Base-by-base conservation (phyloP, 2,888 invertebrate genomes). In the Acanthosoma haemorrhoidale region DNA sequence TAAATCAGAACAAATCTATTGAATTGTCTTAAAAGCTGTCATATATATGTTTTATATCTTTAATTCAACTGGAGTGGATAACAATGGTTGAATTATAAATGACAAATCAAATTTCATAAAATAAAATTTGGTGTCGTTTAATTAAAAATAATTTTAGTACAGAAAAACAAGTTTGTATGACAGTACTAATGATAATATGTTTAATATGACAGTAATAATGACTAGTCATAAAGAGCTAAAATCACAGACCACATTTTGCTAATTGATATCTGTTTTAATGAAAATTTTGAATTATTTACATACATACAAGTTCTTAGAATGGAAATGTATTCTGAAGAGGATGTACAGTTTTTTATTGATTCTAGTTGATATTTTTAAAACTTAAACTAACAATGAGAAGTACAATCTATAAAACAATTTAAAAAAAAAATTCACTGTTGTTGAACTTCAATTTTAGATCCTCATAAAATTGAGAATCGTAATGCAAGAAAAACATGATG, bases 181-280 rank as follows among this genome's bases (percentile, higher is more conserved):
- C 64, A 64, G 64, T 9, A 41, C 64, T 64, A 64, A 64, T 64
- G 39, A 64, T 64, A 64, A 39, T 38, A 64, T 64, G 64, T 41
- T 64, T 41, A 64, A 41, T 64, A 64, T 1, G 8, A 36, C 39
- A 38, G 41, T 41, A 64, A 38, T 38, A 29, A 41, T 64, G 64
- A 64, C 64, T 64, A 41, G 64, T 64, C 31, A 29, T 41, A 41
- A 64, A 41, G 15, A n/a, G 21, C 25, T 39, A 64, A 41, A 63
- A 64, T 64, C 64, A 64, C 64, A 64, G 64, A 64, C 64, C 64
- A 64, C 64, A 64, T 64, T 41, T 64, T 64, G 21, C 15, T n/a
- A 64, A 39, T 64, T 41, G 25, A 63, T 63, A 41, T 64, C 39
- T 51, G 51, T 51, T 51, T n/a, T 51, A 38, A 16, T 3, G 31